A percentile compares a stretch with the other conserved stretches of the same genome.
These are phyloP conservation scores for Oophaga pumilio DNA, from an alignment of 2,113 vertebrate species.

Conservation along the genomic window DNA sequence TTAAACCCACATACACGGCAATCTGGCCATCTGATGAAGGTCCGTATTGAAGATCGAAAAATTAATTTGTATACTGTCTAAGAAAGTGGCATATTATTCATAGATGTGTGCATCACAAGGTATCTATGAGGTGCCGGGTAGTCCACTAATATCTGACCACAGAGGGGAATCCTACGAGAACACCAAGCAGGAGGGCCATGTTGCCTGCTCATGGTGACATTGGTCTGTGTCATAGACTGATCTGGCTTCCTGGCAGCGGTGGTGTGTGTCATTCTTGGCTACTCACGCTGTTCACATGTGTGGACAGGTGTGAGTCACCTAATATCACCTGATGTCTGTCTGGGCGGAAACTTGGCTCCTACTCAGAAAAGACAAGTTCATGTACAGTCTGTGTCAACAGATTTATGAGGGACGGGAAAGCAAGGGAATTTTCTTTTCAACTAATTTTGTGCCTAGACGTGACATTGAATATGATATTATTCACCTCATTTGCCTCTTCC, in stretches of 20 bases:
- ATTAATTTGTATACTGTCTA: too few relatives aligned
- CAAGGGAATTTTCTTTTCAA: neutral
- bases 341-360: neutral
- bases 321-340: slow-evolving; percentile 47
- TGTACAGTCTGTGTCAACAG: neutral
- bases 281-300: slow-evolving; percentile 18
- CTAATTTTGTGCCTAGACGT: neutral
- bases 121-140: too few relatives aligned
- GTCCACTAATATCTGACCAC: too few relatives aligned
- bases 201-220: neutral
- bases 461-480: neutral
- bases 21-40: too few relatives aligned
- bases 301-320: slow-evolving; percentile 43
- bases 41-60: too few relatives aligned
- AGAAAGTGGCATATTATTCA: too few relatives aligned
- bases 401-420: neutral
- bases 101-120: too few relatives aligned
- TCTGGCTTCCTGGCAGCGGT: slow-evolving; percentile 4
- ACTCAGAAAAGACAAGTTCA: neutral
- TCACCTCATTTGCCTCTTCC: neutral
- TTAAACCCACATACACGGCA: too few relatives aligned
- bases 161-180: too few relatives aligned
- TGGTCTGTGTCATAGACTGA: neutral
- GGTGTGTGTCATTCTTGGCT: neutral
- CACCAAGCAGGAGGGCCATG: too few relatives aligned